A percentile compares a stretch with the other conserved stretches of the same genome.
Conservation (phyloP, 2,888 invertebrate genomes). For the Leucophora obtusa region DNA sequence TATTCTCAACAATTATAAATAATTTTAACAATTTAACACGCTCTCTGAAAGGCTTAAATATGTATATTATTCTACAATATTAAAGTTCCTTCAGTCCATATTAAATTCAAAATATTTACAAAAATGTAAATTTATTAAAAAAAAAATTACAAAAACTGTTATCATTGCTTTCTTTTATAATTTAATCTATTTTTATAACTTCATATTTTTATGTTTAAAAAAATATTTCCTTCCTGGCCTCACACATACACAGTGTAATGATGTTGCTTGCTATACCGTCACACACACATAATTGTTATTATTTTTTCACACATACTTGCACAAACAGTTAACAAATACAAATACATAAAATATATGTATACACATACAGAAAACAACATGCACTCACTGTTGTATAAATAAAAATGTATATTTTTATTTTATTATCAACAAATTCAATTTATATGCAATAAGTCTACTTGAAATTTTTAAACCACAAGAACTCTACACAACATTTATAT, state of each 20-base stretch:
- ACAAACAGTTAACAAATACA: not conserved
- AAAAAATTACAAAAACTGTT: too few species aligned
- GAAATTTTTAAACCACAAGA: not conserved
- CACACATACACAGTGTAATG: not conserved
- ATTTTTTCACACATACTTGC: slow-evolving; percentile 9
- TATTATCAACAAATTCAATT: slow-evolving; percentile 65
- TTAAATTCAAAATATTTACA: too few species aligned
- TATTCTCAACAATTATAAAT: too few species aligned
- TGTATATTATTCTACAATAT: too few species aligned
- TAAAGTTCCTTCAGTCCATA: too few species aligned
- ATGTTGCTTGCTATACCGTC: not conserved
- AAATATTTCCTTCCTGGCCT: slow-evolving; percentile 29
- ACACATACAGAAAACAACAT: not conserved
- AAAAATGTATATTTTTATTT: slow-evolving; percentile 26
- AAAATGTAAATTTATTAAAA: too few species aligned
- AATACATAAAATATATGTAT: not conserved
- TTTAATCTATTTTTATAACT: not conserved
- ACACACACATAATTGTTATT: slow-evolving; percentile 19
- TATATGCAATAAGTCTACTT: slow-evolving; percentile 62
- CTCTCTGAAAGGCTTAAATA: too few species aligned
- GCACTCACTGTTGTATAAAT: not conserved
- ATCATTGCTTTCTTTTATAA: not conserved
- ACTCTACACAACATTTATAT: not conserved
- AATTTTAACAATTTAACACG: too few species aligned
- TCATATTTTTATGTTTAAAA: slow-evolving; percentile 17